Percentiles rank a stretch among this genome's conserved stretches.
These are phyloP conservation scores for Nomada hirtipes DNA, from an alignment of 2,888 invertebrate species.

Conservation along the genomic window DNA sequence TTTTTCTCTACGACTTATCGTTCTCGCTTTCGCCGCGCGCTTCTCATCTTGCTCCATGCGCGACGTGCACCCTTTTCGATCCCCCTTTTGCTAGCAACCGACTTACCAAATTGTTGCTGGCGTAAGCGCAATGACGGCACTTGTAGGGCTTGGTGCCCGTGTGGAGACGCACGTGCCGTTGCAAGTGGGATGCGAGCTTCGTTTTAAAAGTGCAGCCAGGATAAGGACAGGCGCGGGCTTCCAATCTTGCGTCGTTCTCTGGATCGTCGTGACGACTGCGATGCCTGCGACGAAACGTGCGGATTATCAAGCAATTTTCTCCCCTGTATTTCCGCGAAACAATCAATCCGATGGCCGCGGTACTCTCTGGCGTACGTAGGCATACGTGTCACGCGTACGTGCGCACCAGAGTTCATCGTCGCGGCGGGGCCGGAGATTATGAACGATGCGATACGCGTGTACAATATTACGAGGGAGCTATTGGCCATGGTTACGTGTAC, in stretches of 20 bases:
- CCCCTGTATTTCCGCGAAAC: background rate
- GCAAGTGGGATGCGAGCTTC: constrained; percentile 89
- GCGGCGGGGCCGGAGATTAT: constrained; percentile 73
- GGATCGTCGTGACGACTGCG: constrained; percentile 70
- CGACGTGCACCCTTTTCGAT: background rate
- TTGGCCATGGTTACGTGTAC: constrained; percentile 70
- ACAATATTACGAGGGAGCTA: constrained; percentile 75
- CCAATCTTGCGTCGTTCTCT: constrained; percentile 40
- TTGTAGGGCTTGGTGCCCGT: constrained; percentile 93
- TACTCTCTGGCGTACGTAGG: background rate
- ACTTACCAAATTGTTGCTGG: constrained; percentile 91
- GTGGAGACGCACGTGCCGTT: constrained; percentile 92
- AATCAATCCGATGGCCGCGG: constrained; percentile 15
- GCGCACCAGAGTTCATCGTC: constrained; percentile 68
- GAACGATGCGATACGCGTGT: constrained; percentile 79
- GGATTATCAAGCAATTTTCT: background rate
- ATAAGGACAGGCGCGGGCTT: constrained; percentile 72
- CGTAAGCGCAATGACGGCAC: constrained; percentile 93
- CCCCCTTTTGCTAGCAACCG: background rate
- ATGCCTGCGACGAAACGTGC: constrained; percentile 73
- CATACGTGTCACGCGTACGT: too few relatives aligned
- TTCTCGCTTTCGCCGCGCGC: too few relatives aligned
- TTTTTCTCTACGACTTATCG: background rate
- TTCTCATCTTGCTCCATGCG: background rate
- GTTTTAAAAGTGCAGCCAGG: constrained; percentile 89